Evolutionary conservation across 2,113 vertebrate species (phyloP), one percentile per base, ranked within the genome.

Genomic region (Nannospalax galili): DNA sequence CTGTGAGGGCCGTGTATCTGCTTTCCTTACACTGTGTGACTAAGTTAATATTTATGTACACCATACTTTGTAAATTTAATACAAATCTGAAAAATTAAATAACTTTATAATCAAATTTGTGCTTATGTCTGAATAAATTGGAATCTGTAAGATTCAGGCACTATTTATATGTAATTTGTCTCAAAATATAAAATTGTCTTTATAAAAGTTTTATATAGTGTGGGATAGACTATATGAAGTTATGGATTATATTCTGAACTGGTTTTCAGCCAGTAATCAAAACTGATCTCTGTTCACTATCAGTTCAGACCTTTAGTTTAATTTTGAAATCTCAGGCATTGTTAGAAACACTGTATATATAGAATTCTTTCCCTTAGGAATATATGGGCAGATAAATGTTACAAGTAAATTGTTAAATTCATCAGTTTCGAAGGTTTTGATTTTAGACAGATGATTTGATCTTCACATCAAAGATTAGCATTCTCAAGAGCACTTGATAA

Each of bases 1-100:
- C 86, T 95, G 81, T 84, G 91, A 14, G 58, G 52, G 73, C 95
- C 91, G 77, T 97, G 77, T 91, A 88, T 95, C 75, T 97, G 52
- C 82, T 95, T 94, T 94, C 72, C 73, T 56, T 91, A 70, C 94
- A 91, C 86, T 93, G 77, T 92, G 85, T 96, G 91, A 67, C 93
- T 97, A 95, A 97, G 95, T 97, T 97, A 97, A 97, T 98, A 96
- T 97, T 96, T 96, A 95, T 97, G 48, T 96, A 87, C 42, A 91
- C 86, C 88, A 73, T 96, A 77, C 95, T 88, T 97, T 96, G 90
- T 97, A 94, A 95, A 88, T 93, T 95, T 97, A 95, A 96, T 93
- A 90, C 88, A 96, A 96, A 95, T 91, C 78, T 97, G 91, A 62
- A 88, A 95, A 93, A 94, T 82, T 97, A 97, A 97, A 84, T 97